Evolutionary conservation across 2,113 vertebrate species (phyloP), one percentile per base, ranked within the genome.

Genomic region (Neogobius melanostomus): DNA sequence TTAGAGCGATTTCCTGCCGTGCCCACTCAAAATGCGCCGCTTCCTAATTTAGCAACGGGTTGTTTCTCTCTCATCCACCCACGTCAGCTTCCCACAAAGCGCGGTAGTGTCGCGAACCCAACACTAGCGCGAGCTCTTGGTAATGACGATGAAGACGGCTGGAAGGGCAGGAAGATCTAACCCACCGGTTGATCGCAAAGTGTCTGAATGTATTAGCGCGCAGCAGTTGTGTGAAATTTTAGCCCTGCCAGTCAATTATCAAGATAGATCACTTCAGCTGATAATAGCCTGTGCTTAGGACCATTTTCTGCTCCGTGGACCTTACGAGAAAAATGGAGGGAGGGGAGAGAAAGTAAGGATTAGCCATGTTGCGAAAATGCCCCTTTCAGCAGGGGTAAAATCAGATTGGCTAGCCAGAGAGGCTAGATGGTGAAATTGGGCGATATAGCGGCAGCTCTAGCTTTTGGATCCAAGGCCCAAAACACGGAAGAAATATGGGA

Each of bases 401-500:
- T 88, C 72, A 82, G 74, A 87, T 81, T 21, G 65, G 10, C 44
- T 10, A 11, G 82, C 70, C 2, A 0, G 11, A 63, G 66, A 72
- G 5, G 43, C n/a, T 47, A 75, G 48, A 28, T 44, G 54, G 16
- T 0, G 10, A 60, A 43, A 49, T 59, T 53, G 42, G 9, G 15
- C 36, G 51, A 6, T 69, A 54, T 76, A 63, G 72, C 28, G 64
- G 68, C 80, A 79, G 2, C 47, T 67, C 62, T 68, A 43, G 6
- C 77, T 36, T 74, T 36, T 71, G 72, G 72, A 71, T 80, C 21
- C 62, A 76, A 76, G 76, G 72, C 65, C 70, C 72, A 17, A 71
- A n/a, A 69, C 69, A 74, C 68, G 76, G 74, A 79, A 86, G 81
- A 86, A 85, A 88, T 86, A 85, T 78, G 73, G 56, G 79, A 85